Evolutionary conservation across 2,888 invertebrate species (phyloP).

Genomic region (Mythimna albipuncta): DNA sequence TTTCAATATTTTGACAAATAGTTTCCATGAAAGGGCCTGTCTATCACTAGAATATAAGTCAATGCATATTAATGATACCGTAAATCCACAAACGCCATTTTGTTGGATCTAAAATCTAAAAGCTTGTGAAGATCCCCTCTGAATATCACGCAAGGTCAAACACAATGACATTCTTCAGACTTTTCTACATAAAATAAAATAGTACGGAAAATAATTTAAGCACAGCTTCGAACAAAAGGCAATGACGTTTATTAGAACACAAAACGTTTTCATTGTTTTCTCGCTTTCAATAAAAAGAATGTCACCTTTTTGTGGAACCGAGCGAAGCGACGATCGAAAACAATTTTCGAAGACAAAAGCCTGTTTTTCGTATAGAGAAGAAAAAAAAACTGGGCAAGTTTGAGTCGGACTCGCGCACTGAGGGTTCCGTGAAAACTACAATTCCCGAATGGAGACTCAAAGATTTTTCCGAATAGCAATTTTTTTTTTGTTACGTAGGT

Average conservation of each 20-base stretch:
- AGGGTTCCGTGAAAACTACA: no score
- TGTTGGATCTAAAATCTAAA: not conserved
- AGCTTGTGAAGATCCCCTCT: not conserved
- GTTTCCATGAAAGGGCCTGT: no score
- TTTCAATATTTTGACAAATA: no score
- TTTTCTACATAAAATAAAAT: slow-evolving; percentile 3
- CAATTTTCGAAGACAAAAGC: slow-evolving; percentile 47
- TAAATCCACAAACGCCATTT: not conserved
- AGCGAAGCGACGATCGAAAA: slow-evolving; percentile 31
- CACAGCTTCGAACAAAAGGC: slow-evolving; percentile 14
- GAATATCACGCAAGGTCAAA: not conserved
- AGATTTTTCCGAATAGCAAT: no score
- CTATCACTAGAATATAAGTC: no score
- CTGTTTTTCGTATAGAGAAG: slow-evolving; percentile 15
- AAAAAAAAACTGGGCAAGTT: slow-evolving; percentile 4
- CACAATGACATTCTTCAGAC: slow-evolving; percentile 16
- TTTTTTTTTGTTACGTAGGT: no score
- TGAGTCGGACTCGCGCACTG: no score
- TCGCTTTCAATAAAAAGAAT: slow-evolving; percentile 55
- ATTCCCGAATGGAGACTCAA: no score
- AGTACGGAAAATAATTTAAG: slow-evolving; percentile 27
- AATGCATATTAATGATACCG: not conserved
- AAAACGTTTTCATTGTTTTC: slow-evolving; percentile 48
- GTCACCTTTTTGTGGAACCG: slow-evolving; percentile 40
- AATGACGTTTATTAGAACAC: slow-evolving; percentile 49